A percentile compares a stretch with the other conserved stretches of the same genome.
phyloP scores from a whole-genome alignment of 2,797 vertebrate species.

The Novumbra hubbsi region DNA sequence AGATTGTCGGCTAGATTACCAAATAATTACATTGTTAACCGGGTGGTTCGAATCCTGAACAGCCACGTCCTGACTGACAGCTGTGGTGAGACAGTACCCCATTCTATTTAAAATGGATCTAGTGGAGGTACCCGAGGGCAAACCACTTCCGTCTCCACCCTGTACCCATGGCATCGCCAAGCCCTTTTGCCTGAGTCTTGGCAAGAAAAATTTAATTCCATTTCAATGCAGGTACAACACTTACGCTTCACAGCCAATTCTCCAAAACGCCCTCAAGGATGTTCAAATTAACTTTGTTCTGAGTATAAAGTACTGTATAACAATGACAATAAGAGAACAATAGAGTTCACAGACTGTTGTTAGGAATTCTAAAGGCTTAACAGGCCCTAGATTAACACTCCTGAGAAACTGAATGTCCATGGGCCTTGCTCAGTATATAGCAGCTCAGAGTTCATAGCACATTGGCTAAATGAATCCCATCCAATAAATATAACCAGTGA shows the following conservation, averaged over 20 bases:
- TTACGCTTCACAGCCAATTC: background rate
- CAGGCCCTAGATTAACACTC: background rate
- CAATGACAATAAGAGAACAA: too few relatives aligned
- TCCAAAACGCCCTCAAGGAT: background rate
- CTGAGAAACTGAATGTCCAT: background rate
- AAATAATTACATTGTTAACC: too few relatives aligned
- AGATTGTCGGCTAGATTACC: too few relatives aligned
- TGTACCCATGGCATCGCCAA: background rate
- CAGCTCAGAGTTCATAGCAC: background rate
- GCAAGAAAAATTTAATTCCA: background rate
- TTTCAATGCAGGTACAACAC: too few relatives aligned
- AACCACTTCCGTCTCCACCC: background rate
- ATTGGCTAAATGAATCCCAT: conserved; percentile 6
- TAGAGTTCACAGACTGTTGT: too few relatives aligned
- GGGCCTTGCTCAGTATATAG: background rate
- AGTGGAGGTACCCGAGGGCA: background rate
- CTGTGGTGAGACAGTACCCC: background rate
- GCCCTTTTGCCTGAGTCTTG: background rate
- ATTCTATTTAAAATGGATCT: background rate
- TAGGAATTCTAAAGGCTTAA: background rate
- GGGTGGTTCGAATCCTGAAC: too few relatives aligned
- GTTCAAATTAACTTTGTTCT: too few relatives aligned
- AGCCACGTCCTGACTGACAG: too few relatives aligned
- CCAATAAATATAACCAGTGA: conserved; percentile 8
- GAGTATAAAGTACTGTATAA: too few relatives aligned